A percentile compares a stretch with the other conserved stretches of the same genome.
Conservation (phyloP, 2,113 vertebrate species). For the Mustelus asterias region DNA sequence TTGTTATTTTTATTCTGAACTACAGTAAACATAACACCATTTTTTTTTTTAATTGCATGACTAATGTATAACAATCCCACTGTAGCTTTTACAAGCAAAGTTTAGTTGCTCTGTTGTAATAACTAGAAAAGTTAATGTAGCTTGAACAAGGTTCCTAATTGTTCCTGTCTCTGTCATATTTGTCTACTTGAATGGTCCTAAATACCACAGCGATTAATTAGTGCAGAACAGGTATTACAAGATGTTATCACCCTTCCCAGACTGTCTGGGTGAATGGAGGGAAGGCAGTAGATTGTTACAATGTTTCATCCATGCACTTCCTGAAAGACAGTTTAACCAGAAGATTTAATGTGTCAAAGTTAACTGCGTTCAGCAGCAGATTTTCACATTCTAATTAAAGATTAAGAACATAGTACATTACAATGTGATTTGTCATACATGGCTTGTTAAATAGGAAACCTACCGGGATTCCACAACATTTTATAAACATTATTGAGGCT, state of each 20-base stretch:
- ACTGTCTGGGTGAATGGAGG: slow-evolving; percentile 76
- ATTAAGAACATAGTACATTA: slow-evolving; percentile 84
- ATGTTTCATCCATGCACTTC: slow-evolving; percentile 74
- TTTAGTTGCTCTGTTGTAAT: slow-evolving; percentile 81
- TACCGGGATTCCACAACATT: slow-evolving; percentile 79
- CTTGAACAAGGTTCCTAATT: slow-evolving; percentile 97
- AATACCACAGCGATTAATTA: slow-evolving; percentile 99
- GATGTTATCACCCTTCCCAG: slow-evolving; percentile 77
- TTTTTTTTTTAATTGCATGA: slow-evolving; percentile 79
- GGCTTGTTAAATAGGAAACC: slow-evolving; percentile 83
- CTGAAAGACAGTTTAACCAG: slow-evolving; percentile 82
- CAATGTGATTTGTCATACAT: slow-evolving; percentile 85
- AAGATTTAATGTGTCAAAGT: slow-evolving; percentile 87
- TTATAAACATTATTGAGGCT: slow-evolving; percentile 75
- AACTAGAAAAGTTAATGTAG: slow-evolving; percentile 97
- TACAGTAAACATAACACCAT: slow-evolving; percentile 87
- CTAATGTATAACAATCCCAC: slow-evolving; percentile 78
- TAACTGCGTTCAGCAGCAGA: slow-evolving; percentile 73
- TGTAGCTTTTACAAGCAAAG: slow-evolving; percentile 82
- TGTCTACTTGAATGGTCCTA: slow-evolving; percentile 94
- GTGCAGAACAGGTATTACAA: slow-evolving; percentile 83
- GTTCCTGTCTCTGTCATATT: slow-evolving; percentile 99
- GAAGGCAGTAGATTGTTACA: slow-evolving; percentile 67
- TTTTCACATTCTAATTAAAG: slow-evolving; percentile 87
- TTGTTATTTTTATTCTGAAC: slow-evolving; percentile 59